Base-by-base conservation (phyloP, 2,113 vertebrate species). In the Columbina picui region DNA sequence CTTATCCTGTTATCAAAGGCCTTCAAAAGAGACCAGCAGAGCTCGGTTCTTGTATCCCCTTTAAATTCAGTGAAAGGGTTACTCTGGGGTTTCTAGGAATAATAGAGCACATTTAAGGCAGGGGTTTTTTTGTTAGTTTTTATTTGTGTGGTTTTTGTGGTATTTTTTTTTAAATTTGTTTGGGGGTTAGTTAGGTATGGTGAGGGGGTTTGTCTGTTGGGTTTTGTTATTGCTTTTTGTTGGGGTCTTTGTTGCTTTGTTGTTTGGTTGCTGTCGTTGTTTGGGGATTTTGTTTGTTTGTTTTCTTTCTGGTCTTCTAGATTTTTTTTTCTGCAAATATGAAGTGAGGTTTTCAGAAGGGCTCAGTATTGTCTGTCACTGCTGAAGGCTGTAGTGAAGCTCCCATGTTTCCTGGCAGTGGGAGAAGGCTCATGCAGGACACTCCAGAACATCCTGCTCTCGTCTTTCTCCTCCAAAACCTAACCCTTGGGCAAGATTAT, bases 21-120 rank as follows among this genome's bases (percentile, higher is more conserved):
- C 41, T 95, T 96, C 78, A 94, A 69, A 95, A 81, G 50, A 94
- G 59, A 80, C 59, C 30, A 80, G 30, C 41, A 59, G n/a, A 88
- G 34, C 60, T 74, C 5, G 4, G 29, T 12, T 69, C 32, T 79
- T 1, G 0, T 22, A 52, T 70, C 26, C 25, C 15, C 67, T 83
- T 88, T 71, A 92, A 85, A 88, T 84, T 56, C 75, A 67, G 23
- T 23, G 21, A 59, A 94, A 88, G 52, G 18, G 43, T 93, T 92
- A 57, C 0, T 0, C 43, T 82, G 67, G 21, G 14, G 50, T 93
- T 95, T 84, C 68, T 84, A 84, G 56, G 71, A 91, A 95, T 52
- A 38, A 39, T 34, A 60, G 59, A 83, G 50, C 59, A 4, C 2
- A 7, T 83, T 96, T 88, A 74, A 85, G n/a, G 29, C 23, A 79